A percentile compares a stretch with the other conserved stretches of the same genome.
These are phyloP conservation scores for Lepus townsendii DNA, from an alignment of 2,797 vertebrate genomes.

Conservation along the genomic window DNA sequence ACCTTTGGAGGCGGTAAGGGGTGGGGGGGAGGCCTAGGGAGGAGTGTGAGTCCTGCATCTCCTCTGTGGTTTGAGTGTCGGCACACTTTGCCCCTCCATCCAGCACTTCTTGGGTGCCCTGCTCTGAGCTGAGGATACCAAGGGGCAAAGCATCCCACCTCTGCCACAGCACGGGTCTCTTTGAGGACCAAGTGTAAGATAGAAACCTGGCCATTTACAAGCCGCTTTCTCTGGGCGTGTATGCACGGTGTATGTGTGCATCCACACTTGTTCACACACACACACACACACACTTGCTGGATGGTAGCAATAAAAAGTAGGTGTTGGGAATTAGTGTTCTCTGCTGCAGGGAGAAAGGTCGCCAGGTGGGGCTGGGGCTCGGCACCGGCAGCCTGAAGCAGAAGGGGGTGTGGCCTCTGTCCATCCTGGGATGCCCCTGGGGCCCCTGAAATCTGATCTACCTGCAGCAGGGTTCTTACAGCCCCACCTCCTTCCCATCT, in stretches of 20 bases:
- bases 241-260: neutral
- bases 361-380: neutral
- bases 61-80: neutral
- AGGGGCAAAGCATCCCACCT: neutral
- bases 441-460: slow-evolving; percentile 67
- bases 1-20: neutral
- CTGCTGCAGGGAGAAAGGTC: neutral
- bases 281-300: slow-evolving; percentile 12
- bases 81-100: neutral
- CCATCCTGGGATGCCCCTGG: neutral
- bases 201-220: slow-evolving; percentile 23
- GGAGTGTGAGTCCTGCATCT: neutral
- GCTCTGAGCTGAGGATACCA: slow-evolving; percentile 3
- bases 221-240: neutral
- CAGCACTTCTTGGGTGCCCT: neutral
- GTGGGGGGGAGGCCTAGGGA: neutral
- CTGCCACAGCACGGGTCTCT: neutral
- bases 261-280: slow-evolving; percentile 21
- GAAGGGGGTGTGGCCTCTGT: neutral
- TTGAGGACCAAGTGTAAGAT: neutral
- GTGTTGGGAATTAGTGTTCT: neutral
- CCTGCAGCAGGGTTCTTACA: slow-evolving; percentile 58
- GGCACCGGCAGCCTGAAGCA: neutral
- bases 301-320: neutral
- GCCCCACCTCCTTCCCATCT: slow-evolving; percentile 59